A percentile compares a stretch with the other conserved stretches of the same genome.
These are phyloP conservation scores for Micoletzkya japonica DNA, from an alignment of 2,888 invertebrate species.

Conservation along the genomic window DNA sequence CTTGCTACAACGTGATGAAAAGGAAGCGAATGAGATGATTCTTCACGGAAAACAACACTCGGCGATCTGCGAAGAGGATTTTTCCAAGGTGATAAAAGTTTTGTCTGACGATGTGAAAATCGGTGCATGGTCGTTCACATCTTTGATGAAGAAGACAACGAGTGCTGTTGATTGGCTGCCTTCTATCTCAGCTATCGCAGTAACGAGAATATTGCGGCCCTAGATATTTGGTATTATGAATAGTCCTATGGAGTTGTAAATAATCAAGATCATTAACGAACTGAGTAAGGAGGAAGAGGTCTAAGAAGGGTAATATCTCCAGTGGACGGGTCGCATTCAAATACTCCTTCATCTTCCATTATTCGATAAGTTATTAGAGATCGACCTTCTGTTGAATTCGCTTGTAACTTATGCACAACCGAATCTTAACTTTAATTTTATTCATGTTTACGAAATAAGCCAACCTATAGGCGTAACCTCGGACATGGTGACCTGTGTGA, in stretches of 20 bases:
- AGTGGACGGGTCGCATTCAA: constrained; percentile 88
- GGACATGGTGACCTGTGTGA: constrained; percentile 1
- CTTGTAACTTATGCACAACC: constrained; percentile 3
- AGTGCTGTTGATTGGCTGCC: constrained; percentile 31
- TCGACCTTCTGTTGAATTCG: neutral
- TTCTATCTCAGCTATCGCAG: constrained; percentile 32
- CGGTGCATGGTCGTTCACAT: constrained; percentile 91
- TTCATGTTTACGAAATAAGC: neutral
- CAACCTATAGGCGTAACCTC: constrained; percentile 3
- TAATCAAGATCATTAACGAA: too few relatives aligned
- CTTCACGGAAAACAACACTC: too few relatives aligned
- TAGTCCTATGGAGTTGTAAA: too few relatives aligned
- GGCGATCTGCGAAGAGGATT: too few relatives aligned
- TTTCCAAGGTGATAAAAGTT: neutral
- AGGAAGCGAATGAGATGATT: too few relatives aligned
- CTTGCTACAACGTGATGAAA: constrained; percentile 77
- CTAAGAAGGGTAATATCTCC: constrained; percentile 84
- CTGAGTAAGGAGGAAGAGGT: constrained; percentile 67
- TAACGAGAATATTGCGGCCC: constrained; percentile 6
- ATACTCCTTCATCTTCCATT: constrained; percentile 67
- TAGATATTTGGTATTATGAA: neutral
- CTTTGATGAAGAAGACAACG: constrained; percentile 71
- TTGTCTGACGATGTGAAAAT: constrained; percentile 74
- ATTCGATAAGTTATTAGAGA: constrained; percentile 38
- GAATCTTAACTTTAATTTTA: neutral